A percentile compares a stretch with the other conserved stretches of the same genome.
phyloP scores from a whole-genome alignment of 1,140 invertebrate species.

The Leptinotarsa lineolata region DNA sequence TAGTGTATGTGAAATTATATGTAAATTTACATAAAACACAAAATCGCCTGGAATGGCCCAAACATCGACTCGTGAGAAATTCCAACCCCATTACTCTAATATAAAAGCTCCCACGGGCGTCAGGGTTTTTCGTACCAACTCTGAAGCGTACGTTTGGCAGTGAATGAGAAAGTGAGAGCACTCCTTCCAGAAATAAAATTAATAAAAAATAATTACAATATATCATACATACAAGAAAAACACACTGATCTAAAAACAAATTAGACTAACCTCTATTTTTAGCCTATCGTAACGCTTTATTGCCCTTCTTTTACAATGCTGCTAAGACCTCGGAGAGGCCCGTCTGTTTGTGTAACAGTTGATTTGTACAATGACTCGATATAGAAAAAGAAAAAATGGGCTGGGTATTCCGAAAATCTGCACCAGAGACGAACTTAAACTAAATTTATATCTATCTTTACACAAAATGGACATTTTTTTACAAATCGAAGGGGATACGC shows the following conservation, averaged over 20 bases:
- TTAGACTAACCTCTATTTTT: constrained; percentile 47
- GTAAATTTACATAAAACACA: no score
- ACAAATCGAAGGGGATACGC: constrained; percentile 55
- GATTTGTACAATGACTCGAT: constrained; percentile 41
- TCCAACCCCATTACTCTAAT: no score
- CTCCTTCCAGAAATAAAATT: constrained; percentile 37
- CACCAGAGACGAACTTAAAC: constrained; percentile 53
- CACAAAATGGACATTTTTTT: constrained; percentile 57
- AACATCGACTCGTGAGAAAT: no score
- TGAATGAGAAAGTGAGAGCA: constrained; percentile 40
- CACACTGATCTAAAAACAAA: constrained; percentile 52
- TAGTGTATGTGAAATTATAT: no score
- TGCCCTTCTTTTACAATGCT: constrained; percentile 45
- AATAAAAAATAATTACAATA: constrained; percentile 47
- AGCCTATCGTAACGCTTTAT: constrained; percentile 49
- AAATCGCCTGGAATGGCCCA: no score
- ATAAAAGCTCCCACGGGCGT: no score
- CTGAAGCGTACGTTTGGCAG: constrained; percentile 40
- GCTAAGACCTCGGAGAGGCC: not conserved
- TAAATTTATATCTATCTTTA: constrained; percentile 58
- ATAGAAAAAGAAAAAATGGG: constrained; percentile 26
- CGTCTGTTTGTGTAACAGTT: no score
- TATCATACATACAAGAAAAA: constrained; percentile 50
- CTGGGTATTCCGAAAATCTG: constrained; percentile 4
- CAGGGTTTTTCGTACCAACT: no score